Evolutionary conservation across 2,113 vertebrate species (phyloP).

Genomic region (Sula dactylatra): DNA sequence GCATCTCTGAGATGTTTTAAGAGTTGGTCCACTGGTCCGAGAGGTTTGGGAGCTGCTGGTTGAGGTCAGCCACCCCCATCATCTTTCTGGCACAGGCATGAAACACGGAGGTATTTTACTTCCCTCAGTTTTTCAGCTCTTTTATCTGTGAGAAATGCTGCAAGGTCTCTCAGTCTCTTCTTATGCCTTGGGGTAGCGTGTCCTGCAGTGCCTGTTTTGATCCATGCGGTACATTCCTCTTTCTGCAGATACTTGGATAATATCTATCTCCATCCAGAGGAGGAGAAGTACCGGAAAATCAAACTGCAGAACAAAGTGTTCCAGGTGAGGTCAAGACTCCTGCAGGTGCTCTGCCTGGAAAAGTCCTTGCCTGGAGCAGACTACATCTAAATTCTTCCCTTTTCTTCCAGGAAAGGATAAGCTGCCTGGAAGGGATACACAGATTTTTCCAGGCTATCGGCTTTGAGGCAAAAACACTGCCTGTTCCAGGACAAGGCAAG

Average conservation of each 20-base stretch:
- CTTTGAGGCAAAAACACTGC: constrained; percentile 79
- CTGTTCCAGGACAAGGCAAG: constrained; percentile 85
- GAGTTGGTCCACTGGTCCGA: not conserved
- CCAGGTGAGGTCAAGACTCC: constrained; percentile 75
- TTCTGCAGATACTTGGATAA: constrained; percentile 89
- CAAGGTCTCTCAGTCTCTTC: not conserved
- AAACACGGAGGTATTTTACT: not conserved
- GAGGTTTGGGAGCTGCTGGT: not conserved
- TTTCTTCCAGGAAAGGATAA: constrained; percentile 86
- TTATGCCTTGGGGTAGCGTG: not conserved
- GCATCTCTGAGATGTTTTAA: not conserved
- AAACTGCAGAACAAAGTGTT: constrained; percentile 94
- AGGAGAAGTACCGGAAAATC: constrained; percentile 92
- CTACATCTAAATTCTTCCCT: not conserved
- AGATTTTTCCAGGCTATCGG: constrained; percentile 88
- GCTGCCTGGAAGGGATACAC: constrained; percentile 82
- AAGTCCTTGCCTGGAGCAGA: not conserved
- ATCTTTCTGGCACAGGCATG: not conserved
- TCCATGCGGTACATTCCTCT: not conserved
- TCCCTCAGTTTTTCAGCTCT: not conserved
- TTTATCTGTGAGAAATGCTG: not conserved
- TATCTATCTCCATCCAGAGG: constrained; percentile 87
- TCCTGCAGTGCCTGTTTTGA: not conserved
- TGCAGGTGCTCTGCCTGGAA: not conserved
- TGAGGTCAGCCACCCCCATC: not conserved